Conservation (phyloP, 2,888 invertebrate genomes). For the Megaustenia siamemsis region DNA sequence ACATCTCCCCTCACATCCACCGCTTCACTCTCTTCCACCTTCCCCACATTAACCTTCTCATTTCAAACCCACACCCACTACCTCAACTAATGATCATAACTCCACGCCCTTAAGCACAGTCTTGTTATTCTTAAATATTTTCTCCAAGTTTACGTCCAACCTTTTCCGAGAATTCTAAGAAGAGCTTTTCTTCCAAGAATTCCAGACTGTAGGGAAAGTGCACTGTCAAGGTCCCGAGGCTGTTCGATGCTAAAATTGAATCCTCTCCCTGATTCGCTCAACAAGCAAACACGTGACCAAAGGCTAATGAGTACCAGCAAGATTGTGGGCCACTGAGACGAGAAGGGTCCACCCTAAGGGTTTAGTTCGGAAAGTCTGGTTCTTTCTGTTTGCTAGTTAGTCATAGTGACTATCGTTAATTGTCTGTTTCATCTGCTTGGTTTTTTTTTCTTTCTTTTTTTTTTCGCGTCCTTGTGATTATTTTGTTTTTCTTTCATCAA, state of each 20-base stretch:
- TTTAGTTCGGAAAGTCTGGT: not conserved
- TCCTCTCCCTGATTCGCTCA: not conserved
- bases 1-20: too few relatives aligned
- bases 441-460: too few relatives aligned
- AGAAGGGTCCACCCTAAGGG: not conserved
- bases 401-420: too few relatives aligned
- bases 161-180: not conserved
- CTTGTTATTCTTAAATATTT: too few relatives aligned
- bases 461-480: too few relatives aligned
- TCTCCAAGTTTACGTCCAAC: not conserved
- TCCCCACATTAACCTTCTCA: too few relatives aligned
- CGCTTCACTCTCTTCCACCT: too few relatives aligned
- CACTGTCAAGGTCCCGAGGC: not conserved
- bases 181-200: not conserved
- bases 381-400: too few relatives aligned
- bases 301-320: not conserved
- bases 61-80: too few relatives aligned
- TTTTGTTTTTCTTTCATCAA: too few relatives aligned
- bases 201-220: not conserved
- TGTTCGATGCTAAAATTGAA: not conserved
- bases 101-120: not conserved
- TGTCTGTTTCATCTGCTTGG: too few relatives aligned
- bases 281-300: not conserved
- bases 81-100: not conserved
- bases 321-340: not conserved